Evolutionary conservation across 2,113 vertebrate species (phyloP).

Genomic region (Ciconia maguari): DNA sequence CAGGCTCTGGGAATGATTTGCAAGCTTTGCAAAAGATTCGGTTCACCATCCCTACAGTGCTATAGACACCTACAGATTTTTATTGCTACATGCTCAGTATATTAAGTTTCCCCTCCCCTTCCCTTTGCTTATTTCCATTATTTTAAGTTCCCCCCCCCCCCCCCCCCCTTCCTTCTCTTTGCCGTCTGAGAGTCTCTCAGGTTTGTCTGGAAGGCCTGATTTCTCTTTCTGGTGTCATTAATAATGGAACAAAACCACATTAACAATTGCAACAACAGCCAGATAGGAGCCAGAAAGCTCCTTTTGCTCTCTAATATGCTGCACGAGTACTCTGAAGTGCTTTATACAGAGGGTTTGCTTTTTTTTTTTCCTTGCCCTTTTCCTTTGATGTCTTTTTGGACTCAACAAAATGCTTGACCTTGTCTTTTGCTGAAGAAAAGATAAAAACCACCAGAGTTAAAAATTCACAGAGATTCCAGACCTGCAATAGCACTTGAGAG

Average conservation of each 20-base stretch:
- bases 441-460: neutral
- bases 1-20: neutral
- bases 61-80: neutral
- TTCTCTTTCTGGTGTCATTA: slow-evolving; percentile 53
- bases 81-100: neutral
- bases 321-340: neutral
- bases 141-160: no score
- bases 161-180: neutral
- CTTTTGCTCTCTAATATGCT: neutral
- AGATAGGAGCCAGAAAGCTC: slow-evolving; percentile 52
- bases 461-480: neutral
- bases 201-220: slow-evolving; percentile 1
- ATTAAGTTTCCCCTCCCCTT: neutral
- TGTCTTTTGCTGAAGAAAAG: neutral
- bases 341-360: neutral
- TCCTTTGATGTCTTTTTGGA: neutral
- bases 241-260: slow-evolving; percentile 63
- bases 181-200: slow-evolving; percentile 9
- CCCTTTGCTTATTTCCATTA: neutral
- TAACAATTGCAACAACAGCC: slow-evolving; percentile 34
- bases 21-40: neutral
- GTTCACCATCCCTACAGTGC: neutral
- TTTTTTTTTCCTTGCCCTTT: neutral
- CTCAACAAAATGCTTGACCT: neutral
- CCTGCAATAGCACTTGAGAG: neutral